phyloP scores from a whole-genome alignment of 2,113 vertebrate species.

The Mus musculus region GRCm39 chr10:102219501-102220000 shows the following conservation, averaged over 20 bases:
- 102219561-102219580: conserved; percentile 28
- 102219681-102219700: not conserved
- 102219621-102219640: not conserved
- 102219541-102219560: conserved; percentile 58
- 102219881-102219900: not conserved
- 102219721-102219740: not conserved
- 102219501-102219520: conserved; percentile 59
- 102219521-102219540: conserved; percentile 54
- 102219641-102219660: conserved; percentile 21
- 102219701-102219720: not conserved
- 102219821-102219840: conserved; percentile 11
- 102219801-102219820: not conserved
- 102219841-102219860: not conserved
- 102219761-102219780: not conserved
- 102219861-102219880: not conserved
- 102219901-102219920: not conserved
- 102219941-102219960: not conserved
- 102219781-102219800: not conserved
- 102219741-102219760: not conserved
- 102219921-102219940: not conserved
- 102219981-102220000: not conserved
- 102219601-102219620: conserved; percentile 23
- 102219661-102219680: not conserved
- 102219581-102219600: conserved; percentile 38
- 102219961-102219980: not conserved